These are phyloP conservation scores for Buceros bicornis DNA, from an alignment of 2,797 vertebrate genomes.

Conservation along the genomic window DNA sequence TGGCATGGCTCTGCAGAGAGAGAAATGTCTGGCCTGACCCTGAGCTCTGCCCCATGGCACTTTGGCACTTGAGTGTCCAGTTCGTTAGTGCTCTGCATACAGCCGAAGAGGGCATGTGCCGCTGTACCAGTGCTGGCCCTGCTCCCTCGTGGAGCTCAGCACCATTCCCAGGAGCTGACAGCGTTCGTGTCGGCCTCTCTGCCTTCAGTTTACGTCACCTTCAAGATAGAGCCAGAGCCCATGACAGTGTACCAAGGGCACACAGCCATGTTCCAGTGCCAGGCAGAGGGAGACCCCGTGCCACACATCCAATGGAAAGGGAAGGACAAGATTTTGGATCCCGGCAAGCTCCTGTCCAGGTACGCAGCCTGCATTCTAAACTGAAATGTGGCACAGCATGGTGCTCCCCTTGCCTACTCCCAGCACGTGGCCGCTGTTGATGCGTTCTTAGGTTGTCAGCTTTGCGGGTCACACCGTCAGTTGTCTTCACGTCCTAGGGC, in stretches of 20 bases:
- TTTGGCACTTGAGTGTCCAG: background rate
- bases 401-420: accelerated
- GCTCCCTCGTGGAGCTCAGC: background rate
- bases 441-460: background rate
- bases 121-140: background rate
- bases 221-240: constrained; percentile 92
- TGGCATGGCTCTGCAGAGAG: background rate
- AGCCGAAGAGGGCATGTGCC: background rate
- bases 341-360: constrained; percentile 83
- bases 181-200: accelerated
- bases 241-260: constrained; percentile 96
- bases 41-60: accelerated
- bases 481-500: accelerated
- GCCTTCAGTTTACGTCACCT: constrained; percentile 88
- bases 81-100: background rate
- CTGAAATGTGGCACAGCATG: accelerated
- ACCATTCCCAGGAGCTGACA: background rate
- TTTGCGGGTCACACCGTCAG: accelerated
- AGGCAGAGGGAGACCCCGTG: constrained; percentile 91
- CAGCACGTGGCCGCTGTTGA: accelerated
- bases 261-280: constrained; percentile 93
- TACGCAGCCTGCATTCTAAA: background rate
- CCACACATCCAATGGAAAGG: constrained; percentile 95
- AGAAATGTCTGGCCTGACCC: background rate
- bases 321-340: constrained; percentile 90